Percentiles rank a stretch among this genome's conserved stretches.
Evolutionary conservation across 2,113 vertebrate genomes (phyloP).

Genomic region (Rostratula benghalensis): DNA sequence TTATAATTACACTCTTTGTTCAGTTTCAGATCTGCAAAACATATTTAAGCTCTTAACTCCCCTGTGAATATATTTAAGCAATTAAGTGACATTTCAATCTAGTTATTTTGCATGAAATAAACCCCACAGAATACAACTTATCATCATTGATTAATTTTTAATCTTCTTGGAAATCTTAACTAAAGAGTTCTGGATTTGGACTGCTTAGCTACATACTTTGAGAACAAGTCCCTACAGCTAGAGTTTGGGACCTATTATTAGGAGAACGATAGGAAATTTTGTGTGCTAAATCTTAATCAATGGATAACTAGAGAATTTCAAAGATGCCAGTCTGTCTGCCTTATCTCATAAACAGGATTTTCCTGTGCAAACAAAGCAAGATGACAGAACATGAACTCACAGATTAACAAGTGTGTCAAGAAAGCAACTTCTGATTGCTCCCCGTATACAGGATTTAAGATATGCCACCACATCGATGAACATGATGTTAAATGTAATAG

Average conservation of each 20-base stretch:
- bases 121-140: neutral
- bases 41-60: neutral
- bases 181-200: neutral
- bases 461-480: neutral
- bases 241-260: neutral
- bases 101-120: neutral
- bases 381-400: neutral
- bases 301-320: neutral
- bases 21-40: neutral
- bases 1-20: neutral
- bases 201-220: neutral
- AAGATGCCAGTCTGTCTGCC: neutral
- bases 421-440: neutral
- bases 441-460: neutral
- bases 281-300: neutral
- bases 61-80: neutral
- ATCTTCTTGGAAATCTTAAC: neutral
- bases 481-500: neutral
- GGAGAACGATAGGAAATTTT: neutral
- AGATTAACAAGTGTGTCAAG: neutral
- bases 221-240: neutral
- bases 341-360: neutral
- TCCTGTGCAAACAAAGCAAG: neutral
- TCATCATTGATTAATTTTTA: neutral
- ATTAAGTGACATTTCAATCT: neutral